phyloP scores from a whole-genome alignment of 2,888 invertebrate species.

The Tetragonula carbonaria region DNA sequence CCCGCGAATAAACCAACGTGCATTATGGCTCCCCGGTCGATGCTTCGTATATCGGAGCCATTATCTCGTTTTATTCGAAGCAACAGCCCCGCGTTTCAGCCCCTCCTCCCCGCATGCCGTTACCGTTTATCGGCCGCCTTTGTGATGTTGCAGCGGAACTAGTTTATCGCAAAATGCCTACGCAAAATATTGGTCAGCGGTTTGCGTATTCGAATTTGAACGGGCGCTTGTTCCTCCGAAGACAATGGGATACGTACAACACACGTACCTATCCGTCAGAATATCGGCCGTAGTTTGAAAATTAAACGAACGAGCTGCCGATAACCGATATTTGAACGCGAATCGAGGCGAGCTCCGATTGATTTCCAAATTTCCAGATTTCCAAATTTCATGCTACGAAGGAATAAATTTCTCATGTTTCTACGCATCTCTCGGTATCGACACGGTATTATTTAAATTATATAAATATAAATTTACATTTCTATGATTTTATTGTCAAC shows the following conservation, averaged over 20 bases:
- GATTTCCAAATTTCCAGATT: too few species aligned
- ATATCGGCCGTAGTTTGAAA: background rate
- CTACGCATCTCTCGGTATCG: too few species aligned
- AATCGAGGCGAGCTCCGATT: too few species aligned
- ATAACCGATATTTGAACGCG: too few species aligned
- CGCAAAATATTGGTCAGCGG: constrained; percentile 36
- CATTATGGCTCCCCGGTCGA: constrained; percentile 44
- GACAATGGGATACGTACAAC: background rate
- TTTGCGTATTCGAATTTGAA: background rate
- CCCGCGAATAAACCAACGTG: constrained; percentile 25
- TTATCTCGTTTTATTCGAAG: constrained; percentile 63
- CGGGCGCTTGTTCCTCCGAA: background rate
- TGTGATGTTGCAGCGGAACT: constrained; percentile 48
- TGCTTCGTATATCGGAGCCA: constrained; percentile 57
- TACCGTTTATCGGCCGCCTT: constrained; percentile 60
- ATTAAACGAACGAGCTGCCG: background rate
- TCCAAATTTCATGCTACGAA: too few species aligned
- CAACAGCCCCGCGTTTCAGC: constrained; percentile 7
- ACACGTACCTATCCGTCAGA: too few species aligned
- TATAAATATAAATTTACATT: too few species aligned
- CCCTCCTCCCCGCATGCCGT: constrained; percentile 15
- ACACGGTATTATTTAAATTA: too few species aligned
- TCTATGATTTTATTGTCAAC: too few species aligned
- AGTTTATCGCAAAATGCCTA: constrained; percentile 49
- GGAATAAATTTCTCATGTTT: too few species aligned